phyloP scores from a whole-genome alignment of 1,140 invertebrate genomes.

The Aphaenogaster floridana region DNA sequence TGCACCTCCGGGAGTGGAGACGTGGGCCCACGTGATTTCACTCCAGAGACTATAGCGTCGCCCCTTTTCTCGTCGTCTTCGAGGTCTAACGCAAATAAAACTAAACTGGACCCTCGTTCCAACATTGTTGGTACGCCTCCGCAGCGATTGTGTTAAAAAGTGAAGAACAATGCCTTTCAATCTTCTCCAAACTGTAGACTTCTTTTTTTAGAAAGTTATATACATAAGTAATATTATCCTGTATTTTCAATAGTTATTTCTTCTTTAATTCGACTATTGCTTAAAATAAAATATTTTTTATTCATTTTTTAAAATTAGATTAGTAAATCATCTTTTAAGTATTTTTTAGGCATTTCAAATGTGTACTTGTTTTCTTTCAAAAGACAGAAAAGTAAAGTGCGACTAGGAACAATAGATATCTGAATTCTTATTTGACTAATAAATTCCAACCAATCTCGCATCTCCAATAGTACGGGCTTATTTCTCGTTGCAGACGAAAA shows the following conservation, averaged over 20 bases:
- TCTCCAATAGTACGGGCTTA: neutral
- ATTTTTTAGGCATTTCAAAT: neutral
- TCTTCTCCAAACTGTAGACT: neutral
- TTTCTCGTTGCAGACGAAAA: neutral
- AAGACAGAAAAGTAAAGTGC: neutral
- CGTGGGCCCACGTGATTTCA: constrained; percentile 47
- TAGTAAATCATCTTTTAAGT: neutral
- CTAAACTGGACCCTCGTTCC: constrained; percentile 6
- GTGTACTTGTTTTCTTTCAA: neutral
- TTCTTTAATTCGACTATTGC: neutral
- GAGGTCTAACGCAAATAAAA: constrained; percentile 42
- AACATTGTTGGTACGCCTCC: neutral
- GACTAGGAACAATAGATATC: neutral
- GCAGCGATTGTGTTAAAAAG: constrained; percentile 11
- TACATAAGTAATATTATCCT: neutral
- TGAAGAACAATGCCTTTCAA: neutral
- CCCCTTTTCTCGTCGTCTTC: constrained; percentile 23
- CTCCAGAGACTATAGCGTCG: constrained; percentile 30
- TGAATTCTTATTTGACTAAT: neutral
- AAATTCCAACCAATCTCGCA: neutral
- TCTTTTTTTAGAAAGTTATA: neutral
- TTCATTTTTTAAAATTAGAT: neutral
- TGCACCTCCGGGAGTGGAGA: constrained; percentile 41
- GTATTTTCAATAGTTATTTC: neutral
- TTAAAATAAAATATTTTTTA: neutral